These are phyloP conservation scores for Triplophysa dalaica DNA, from an alignment of 2,113 vertebrate genomes.

Conservation along the genomic window DNA sequence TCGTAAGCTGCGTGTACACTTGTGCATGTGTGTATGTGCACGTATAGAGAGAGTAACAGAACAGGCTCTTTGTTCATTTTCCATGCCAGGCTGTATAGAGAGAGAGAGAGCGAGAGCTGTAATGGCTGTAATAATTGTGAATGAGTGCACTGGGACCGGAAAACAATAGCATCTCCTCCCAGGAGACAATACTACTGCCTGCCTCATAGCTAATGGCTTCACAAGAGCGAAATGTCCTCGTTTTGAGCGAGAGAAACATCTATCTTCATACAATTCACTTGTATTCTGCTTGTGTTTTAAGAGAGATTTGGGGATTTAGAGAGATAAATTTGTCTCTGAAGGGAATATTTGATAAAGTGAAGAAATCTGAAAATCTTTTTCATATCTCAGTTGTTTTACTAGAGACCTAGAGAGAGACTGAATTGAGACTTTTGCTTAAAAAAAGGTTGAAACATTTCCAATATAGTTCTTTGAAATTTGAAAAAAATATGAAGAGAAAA, in stretches of 20 bases:
- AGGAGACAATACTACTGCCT: slow-evolving; percentile 29
- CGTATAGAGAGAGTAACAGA: slow-evolving; percentile 10
- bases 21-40: not conserved
- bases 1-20: not conserved
- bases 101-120: slow-evolving; percentile 17
- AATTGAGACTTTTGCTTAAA: no score
- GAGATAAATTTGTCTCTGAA: not conserved
- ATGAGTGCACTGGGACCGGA: slow-evolving; percentile 34
- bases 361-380: no score
- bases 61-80: slow-evolving; percentile 22
- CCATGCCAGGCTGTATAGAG: slow-evolving; percentile 18
- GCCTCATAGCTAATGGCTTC: slow-evolving; percentile 48
- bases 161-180: slow-evolving; percentile 40
- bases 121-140: slow-evolving; percentile 49
- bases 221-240: slow-evolving; percentile 22
- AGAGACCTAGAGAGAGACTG: no score
- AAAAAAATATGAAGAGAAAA: no score
- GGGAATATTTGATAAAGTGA: no score
- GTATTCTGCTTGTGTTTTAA: not conserved
- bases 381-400: no score
- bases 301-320: not conserved
- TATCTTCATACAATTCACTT: not conserved
- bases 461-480: no score
- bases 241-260: slow-evolving; percentile 6
- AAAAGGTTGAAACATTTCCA: no score